Evolutionary conservation across 2,113 vertebrate genomes (phyloP).

Genomic region (Alaudala cheleensis): DNA sequence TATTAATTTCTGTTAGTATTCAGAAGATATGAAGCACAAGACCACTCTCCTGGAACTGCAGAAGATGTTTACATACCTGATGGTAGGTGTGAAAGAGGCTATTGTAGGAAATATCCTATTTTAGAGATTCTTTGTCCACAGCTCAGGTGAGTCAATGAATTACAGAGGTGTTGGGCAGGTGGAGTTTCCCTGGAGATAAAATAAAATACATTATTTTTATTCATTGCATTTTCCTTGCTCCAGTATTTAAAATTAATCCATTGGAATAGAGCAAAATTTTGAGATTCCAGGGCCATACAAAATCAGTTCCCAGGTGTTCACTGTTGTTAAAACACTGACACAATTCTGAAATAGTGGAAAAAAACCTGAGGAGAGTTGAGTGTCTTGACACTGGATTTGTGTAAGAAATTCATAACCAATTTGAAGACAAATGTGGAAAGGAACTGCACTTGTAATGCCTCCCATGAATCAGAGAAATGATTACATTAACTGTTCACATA

Average conservation of each 20-base stretch:
- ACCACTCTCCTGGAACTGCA: constrained; percentile 97
- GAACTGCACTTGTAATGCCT: neutral
- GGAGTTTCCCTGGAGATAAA: neutral
- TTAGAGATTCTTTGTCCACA: neutral
- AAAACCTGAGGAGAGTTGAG: neutral
- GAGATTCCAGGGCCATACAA: neutral
- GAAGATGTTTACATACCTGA: constrained; percentile 99
- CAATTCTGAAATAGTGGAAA: neutral
- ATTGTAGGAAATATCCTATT: neutral
- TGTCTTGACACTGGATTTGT: neutral
- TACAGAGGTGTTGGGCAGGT: neutral
- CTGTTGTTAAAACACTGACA: neutral
- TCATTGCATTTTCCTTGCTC: neutral
- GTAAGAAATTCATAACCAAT: neutral
- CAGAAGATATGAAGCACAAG: constrained; percentile 99
- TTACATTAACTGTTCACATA: neutral
- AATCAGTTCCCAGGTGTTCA: neutral
- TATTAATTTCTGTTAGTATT: constrained; percentile 81
- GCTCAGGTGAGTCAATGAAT: neutral
- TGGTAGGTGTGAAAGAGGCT: constrained; percentile 78
- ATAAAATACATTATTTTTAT: neutral
- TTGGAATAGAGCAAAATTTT: neutral
- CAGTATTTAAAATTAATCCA: neutral
- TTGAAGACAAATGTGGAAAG: neutral
- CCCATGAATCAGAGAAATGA: neutral